phyloP scores from a whole-genome alignment of 1,140 invertebrate species.

The Paracyclopina nana region DNA sequence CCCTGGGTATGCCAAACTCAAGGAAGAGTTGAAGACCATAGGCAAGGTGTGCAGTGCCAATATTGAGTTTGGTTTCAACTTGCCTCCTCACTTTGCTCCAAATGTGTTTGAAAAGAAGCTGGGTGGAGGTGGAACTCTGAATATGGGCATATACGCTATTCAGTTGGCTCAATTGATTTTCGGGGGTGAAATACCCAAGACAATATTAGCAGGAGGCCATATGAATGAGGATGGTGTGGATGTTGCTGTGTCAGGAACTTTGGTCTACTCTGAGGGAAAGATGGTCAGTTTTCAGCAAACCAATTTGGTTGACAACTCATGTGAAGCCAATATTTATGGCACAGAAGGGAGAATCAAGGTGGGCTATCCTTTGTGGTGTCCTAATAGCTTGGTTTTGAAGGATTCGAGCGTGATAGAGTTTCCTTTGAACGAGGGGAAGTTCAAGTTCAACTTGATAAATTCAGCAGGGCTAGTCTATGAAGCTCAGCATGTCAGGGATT shows the following conservation, averaged over 20 bases:
- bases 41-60: slow-evolving; percentile 47
- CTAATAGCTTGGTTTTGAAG: not conserved
- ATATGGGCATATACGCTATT: slow-evolving; percentile 59
- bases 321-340: slow-evolving; percentile 3
- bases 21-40: slow-evolving; percentile 30
- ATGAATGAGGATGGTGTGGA: not conserved
- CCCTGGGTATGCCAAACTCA: slow-evolving; percentile 43
- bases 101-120: slow-evolving; percentile 38
- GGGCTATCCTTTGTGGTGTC: not conserved
- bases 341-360: not conserved
- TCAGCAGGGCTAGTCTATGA: slow-evolving; percentile 22
- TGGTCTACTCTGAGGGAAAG: not conserved
- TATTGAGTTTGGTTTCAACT: slow-evolving; percentile 37
- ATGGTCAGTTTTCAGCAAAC: not conserved
- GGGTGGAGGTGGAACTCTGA: slow-evolving; percentile 57
- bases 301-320: not conserved
- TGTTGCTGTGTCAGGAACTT: not conserved
- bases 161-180: slow-evolving; percentile 33
- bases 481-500: slow-evolving; percentile 22
- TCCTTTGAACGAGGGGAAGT: not conserved
- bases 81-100: slow-evolving; percentile 19
- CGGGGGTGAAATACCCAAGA: not conserved
- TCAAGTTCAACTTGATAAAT: slow-evolving; percentile 20
- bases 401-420: not conserved
- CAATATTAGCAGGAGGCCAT: not conserved